phyloP scores from a whole-genome alignment of 2,888 invertebrate species.

The Meandrusa payeni region DNA sequence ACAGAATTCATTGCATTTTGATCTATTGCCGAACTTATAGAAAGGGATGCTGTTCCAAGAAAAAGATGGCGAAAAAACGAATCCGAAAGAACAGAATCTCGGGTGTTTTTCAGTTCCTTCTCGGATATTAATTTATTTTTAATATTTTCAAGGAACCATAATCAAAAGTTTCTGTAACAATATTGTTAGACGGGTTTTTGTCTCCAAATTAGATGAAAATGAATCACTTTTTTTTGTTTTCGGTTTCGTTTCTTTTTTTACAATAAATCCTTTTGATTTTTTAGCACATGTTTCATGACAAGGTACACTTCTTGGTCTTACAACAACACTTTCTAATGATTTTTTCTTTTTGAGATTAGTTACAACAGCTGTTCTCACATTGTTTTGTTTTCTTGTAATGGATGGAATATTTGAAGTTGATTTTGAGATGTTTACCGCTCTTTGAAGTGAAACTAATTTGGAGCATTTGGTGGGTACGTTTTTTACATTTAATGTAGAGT shows the following conservation, averaged over 20 bases:
- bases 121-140: no score
- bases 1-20: constrained; percentile 78
- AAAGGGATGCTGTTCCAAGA: constrained; percentile 66
- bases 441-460: constrained; percentile 43
- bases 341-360: constrained; percentile 70
- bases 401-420: constrained; percentile 54
- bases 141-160: constrained; percentile 50
- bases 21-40: constrained; percentile 45
- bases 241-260: constrained; percentile 46
- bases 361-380: constrained; percentile 60
- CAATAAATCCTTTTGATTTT: constrained; percentile 48
- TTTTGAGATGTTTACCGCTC: constrained; percentile 50
- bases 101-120: constrained; percentile 79
- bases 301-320: constrained; percentile 56
- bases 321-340: constrained; percentile 49
- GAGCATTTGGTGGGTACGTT: constrained; percentile 37
- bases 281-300: constrained; percentile 62
- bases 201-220: constrained; percentile 25
- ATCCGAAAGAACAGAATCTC: constrained; percentile 81
- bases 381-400: constrained; percentile 44
- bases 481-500: constrained; percentile 48
- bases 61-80: constrained; percentile 87
- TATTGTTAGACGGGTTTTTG: constrained; percentile 44
- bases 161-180: constrained; percentile 58
- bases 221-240: constrained; percentile 41